Evolutionary conservation across 2,113 vertebrate species (phyloP).

Genomic region (Sarotherodon lohbergeri): DNA sequence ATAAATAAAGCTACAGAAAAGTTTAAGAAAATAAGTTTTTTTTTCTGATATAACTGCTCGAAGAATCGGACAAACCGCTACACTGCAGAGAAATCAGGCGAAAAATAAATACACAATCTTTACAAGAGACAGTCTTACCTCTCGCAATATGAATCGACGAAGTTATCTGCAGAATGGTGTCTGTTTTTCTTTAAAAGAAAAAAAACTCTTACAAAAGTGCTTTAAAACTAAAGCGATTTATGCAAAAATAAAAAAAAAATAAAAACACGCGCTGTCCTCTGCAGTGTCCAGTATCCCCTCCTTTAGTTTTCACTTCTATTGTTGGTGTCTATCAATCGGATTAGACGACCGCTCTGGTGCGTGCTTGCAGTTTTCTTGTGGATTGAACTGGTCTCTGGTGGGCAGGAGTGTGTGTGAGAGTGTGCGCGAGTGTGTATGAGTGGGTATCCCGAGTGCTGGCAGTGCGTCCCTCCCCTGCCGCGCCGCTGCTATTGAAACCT

Average conservation of each 20-base stretch:
- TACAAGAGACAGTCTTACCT: constrained; percentile 44
- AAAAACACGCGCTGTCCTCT: constrained; percentile 54
- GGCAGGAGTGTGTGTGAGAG: constrained; percentile 36
- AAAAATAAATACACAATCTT: background rate
- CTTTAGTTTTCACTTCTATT: constrained; percentile 27
- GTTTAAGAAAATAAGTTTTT: background rate
- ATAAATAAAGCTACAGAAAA: background rate
- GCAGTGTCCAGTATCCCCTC: constrained; percentile 51
- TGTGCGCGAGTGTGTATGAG: constrained; percentile 19
- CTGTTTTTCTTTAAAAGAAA: background rate
- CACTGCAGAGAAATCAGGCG: background rate
- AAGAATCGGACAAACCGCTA: background rate
- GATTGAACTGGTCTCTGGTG: constrained; percentile 60
- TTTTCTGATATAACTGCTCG: background rate
- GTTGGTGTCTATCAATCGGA: constrained; percentile 43
- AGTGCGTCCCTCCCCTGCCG: constrained; percentile 70
- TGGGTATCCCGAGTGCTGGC: constrained; percentile 64
- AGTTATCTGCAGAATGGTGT: constrained; percentile 11
- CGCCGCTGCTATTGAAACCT: constrained; percentile 69
- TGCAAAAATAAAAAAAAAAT: background rate
- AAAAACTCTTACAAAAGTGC: background rate
- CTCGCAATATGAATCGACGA: background rate
- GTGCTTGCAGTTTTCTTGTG: constrained; percentile 56
- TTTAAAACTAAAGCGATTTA: background rate
- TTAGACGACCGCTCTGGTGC: constrained; percentile 49